Base-by-base conservation (phyloP, 2,888 invertebrate species). In the Drosophila koepferae region DNA sequence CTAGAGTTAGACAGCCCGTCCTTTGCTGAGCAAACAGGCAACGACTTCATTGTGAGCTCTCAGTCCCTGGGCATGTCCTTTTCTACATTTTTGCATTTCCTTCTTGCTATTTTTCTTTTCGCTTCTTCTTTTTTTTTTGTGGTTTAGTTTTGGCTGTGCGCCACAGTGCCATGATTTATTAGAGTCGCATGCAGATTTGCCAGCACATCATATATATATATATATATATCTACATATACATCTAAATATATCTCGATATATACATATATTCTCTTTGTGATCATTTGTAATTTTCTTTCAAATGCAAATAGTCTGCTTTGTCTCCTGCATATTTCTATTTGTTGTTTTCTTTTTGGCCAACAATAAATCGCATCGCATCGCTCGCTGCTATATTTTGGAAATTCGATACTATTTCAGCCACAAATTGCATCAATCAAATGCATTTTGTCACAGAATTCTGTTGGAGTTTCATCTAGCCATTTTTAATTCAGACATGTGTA, bases 241-340 rank as follows among this genome's bases (percentile, higher is more conserved):
- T 20, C 9, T 46, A n/a, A 18, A 18, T 2, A n/a, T 38, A 36
- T 46, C 1, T 53, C 20, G 43, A 54, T 65, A 20, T 67, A 23
- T 20, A 20, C 20, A 20, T 72, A 51, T 16, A 16, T 40, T 64
- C 55, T 41, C 61, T 71, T 81, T 74, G 72, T 89, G 87, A 83
- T 90, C 90, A 80, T 89, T 86, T 83, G 87, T 89, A 86, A 90
- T 89, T 84, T 90, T 83, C 89, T 81, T 89, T 90, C 79, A 76
- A 83, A 85, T 90, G 90, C 89, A 86, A 86, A 86, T 90, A 89
- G 10, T 55, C 12, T 34, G 40, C 54, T 46, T 63, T 49, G 49
- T 31, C 49, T 23, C 18, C 44, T 34, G 49, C 49, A 51, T 34
- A 51, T 51, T 49, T 28, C 41, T 74, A 77, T 88, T 89, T 81